phyloP scores from a whole-genome alignment of 2,888 invertebrate genomes.

The Ochropleura plecta region DNA sequence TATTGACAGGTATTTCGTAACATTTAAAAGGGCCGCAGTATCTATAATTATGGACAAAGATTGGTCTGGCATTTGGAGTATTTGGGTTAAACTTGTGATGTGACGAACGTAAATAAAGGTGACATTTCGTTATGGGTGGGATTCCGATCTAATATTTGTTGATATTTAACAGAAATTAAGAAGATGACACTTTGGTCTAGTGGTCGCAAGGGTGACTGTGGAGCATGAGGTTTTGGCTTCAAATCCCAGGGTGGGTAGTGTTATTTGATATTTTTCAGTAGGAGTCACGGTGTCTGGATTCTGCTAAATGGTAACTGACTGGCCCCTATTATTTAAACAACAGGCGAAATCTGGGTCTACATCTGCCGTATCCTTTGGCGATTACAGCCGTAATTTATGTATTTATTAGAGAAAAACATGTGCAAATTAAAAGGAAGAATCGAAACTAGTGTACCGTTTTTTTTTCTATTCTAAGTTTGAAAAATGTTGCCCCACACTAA shows the following conservation, averaged over 20 bases:
- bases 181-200: neutral
- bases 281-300: neutral
- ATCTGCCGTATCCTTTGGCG: neutral
- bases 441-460: too few relatives aligned
- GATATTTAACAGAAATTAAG: constrained; percentile 2
- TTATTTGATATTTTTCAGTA: neutral
- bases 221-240: neutral
- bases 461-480: too few relatives aligned
- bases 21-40: constrained; percentile 21
- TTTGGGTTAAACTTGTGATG: constrained; percentile 43
- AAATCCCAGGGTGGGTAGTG: neutral
- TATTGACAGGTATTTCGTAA: constrained; percentile 46
- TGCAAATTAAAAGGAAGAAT: too few relatives aligned
- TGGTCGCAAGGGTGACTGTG: neutral
- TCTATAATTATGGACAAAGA: constrained; percentile 2
- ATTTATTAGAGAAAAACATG: too few relatives aligned
- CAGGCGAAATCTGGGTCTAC: neutral
- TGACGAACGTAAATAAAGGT: constrained; percentile 13
- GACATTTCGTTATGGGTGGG: constrained; percentile 15
- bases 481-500: too few relatives aligned
- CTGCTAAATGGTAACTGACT: neutral
- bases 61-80: constrained; percentile 31
- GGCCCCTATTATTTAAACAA: neutral
- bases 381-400: neutral
- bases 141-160: neutral